phyloP scores from a whole-genome alignment of 2,113 vertebrate genomes.

The Carlito syrichta region DNA sequence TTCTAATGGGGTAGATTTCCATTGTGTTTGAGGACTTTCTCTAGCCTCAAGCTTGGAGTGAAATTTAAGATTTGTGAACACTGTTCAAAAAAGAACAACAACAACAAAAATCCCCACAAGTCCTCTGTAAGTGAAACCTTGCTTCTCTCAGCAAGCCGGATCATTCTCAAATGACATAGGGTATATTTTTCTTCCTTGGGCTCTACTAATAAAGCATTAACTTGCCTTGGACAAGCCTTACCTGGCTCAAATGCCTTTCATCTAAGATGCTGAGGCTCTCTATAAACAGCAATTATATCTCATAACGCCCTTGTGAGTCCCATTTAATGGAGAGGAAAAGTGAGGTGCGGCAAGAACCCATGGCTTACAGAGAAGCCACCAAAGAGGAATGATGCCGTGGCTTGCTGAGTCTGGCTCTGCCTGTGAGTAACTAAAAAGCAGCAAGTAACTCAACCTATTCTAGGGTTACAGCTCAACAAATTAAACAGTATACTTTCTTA shows the following conservation, averaged over 20 bases:
- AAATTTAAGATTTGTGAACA: slow-evolving; percentile 12
- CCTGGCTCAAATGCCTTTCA: slow-evolving; percentile 47
- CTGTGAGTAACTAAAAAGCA: not conserved
- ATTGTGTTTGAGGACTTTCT: not conserved
- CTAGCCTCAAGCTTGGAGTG: not conserved
- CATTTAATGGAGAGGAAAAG: slow-evolving; percentile 56
- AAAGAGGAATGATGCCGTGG: not conserved
- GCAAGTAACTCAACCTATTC: not conserved
- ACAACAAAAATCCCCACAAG: not conserved
- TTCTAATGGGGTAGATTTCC: not conserved
- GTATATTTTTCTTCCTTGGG: slow-evolving; percentile 6
- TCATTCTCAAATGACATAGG: slow-evolving; percentile 10
- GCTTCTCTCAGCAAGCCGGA: not conserved
- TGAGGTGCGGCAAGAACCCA: slow-evolving; percentile 3
- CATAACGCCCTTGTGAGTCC: not conserved
- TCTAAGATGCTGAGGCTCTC: not conserved
- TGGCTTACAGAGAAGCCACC: not conserved
- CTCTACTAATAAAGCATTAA: slow-evolving; percentile 48
- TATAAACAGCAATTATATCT: slow-evolving; percentile 66
- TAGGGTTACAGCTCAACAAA: not conserved
- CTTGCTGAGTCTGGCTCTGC: not conserved
- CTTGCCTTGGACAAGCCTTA: slow-evolving; percentile 15
- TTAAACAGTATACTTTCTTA: not conserved
- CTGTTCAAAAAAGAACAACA: not conserved
- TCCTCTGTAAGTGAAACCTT: not conserved